Conservation (phyloP, 92 coral and sea anemone genomes). For the Actinernus sp. region DNA sequence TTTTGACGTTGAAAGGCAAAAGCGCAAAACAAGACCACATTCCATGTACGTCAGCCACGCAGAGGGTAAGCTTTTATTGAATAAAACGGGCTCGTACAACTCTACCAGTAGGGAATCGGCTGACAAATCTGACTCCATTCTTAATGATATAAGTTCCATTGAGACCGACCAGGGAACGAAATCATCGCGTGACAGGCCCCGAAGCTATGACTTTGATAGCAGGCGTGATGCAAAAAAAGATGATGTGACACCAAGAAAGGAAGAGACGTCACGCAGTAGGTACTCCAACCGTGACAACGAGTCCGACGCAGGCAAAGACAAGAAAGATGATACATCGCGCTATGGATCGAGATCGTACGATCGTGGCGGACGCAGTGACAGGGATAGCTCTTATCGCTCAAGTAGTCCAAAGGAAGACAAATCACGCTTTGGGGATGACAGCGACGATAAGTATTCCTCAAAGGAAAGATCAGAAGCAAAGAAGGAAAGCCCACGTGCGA, state of each 20-base stretch:
- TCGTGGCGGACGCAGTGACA: not conserved
- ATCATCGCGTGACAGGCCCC: too few species aligned
- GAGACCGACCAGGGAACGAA: too few species aligned
- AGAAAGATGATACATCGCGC: not conserved
- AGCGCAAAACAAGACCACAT: slow-evolving; percentile 9
- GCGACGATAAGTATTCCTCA: not conserved
- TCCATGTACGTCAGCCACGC: slow-evolving; percentile 32
- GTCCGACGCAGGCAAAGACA: not conserved
- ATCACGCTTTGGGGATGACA: too few species aligned
- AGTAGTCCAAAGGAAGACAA: too few species aligned
- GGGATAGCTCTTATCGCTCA: too few species aligned
- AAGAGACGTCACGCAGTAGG: slow-evolving; percentile 5
- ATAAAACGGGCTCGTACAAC: too few species aligned
- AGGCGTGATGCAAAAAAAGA: too few species aligned
- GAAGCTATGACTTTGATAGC: too few species aligned
- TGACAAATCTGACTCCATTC: too few species aligned
- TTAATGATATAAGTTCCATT: too few species aligned
- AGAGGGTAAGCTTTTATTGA: slow-evolving; percentile 29
- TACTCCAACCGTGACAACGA: not conserved
- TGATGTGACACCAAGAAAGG: too few species aligned
- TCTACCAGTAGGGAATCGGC: too few species aligned
- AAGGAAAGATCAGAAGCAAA: not conserved
- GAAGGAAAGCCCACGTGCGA: not conserved
- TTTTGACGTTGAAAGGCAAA: slow-evolving; percentile 13
- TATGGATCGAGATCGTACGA: not conserved